A percentile compares a stretch with the other conserved stretches of the same genome.
Evolutionary conservation across 2,888 invertebrate species (phyloP).

Genomic region (Aleiodes leptofemur): DNA sequence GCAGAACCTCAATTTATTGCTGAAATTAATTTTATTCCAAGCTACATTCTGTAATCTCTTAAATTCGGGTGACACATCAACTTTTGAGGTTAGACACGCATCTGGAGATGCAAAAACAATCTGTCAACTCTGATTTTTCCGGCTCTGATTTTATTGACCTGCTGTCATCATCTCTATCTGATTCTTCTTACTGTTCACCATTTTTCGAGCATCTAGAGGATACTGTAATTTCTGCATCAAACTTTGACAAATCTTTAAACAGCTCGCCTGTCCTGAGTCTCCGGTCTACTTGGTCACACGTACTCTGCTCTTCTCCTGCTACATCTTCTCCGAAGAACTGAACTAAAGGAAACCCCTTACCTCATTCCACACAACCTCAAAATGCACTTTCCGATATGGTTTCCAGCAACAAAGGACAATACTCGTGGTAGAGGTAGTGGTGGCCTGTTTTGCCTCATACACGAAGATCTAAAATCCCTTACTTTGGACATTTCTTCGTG

Average conservation of each 20-base stretch:
- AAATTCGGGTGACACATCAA: too few species aligned
- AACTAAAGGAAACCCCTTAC: background rate
- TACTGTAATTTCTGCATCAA: too few species aligned
- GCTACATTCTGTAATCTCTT: too few species aligned
- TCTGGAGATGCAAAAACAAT: background rate
- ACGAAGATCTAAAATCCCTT: slow-evolving; percentile 8
- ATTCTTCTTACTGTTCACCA: too few species aligned
- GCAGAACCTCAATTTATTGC: too few species aligned
- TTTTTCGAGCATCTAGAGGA: too few species aligned
- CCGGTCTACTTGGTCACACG: too few species aligned
- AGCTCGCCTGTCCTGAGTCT: too few species aligned
- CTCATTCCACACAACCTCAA: slow-evolving; percentile 1
- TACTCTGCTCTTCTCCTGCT: too few species aligned
- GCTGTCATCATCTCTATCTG: background rate
- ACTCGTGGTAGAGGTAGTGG: slow-evolving; percentile 22
- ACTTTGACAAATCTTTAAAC: too few species aligned
- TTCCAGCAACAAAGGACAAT: slow-evolving; percentile 11
- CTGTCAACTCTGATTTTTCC: background rate
- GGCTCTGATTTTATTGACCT: background rate
- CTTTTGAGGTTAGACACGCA: background rate
- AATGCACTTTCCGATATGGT: slow-evolving; percentile 18
- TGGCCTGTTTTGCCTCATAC: slow-evolving; percentile 7
- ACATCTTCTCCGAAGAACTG: too few species aligned
- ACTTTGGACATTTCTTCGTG: slow-evolving; percentile 21
- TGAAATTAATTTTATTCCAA: too few species aligned